Base-by-base conservation (phyloP, 2,113 vertebrate species). In the Perca fluviatilis region DNA sequence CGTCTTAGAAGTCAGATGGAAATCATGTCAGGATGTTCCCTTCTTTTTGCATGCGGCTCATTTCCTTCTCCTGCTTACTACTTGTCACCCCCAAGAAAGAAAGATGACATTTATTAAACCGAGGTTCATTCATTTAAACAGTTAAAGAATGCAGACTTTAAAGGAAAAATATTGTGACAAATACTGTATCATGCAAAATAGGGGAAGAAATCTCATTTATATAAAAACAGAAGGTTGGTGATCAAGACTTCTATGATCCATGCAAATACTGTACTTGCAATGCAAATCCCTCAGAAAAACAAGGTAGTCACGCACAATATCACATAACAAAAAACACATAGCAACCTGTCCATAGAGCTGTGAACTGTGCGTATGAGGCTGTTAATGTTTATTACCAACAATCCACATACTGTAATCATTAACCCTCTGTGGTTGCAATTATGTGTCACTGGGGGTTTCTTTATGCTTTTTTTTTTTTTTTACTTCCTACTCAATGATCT, bases 11-110 rank as follows among this genome's bases (percentile, higher is more conserved):
- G 81, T 78, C 81, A 79, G 51, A 90, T 82, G 79, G 16, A 91
- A 89, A 93, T 91, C 27, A 12, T 68, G 3, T 49, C 62, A 56
- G 75, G 60, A 47, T 64, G 36, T 86, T 69, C 64, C 77, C 72
- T 69, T 81, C 33, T 47, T 73, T 92, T 92, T 92, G 78, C 84
- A 88, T 87, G 7, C 25, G 16, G 16, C 78, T 86, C 25, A 70
- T 82, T 72, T 65, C 1, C 56, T 82, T 82, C 13, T 0, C 47
- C 19, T 2, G 56, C 23, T 40, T 25, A 19, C 40, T 19, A 23
- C 23, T 46, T 50, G n/a, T 72, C 53, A 54, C 40, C 30, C 25
- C 36, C 51, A 67, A 67, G 30, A 60, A 12, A 58, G 50, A 67
- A 50, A 30, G 30, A 11, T 40, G 23, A 62, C 23, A 23, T 63